Evolutionary conservation across 1,140 invertebrate genomes (phyloP), one percentile per base, ranked within the genome.

Genomic region (Anoplophora glabripennis): DNA sequence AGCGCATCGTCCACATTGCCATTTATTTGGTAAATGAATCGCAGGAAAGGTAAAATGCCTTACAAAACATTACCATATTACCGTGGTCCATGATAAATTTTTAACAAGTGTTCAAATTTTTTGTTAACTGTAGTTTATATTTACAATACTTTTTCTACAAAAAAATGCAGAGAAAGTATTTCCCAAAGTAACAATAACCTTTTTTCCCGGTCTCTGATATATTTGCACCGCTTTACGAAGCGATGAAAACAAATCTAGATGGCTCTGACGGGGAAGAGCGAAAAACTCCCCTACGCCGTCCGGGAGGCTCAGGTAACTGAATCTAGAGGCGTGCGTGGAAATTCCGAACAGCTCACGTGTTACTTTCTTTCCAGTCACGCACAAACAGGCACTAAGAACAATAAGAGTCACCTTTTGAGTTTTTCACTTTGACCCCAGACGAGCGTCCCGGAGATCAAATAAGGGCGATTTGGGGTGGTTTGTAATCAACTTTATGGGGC

Each of bases 331-430:
- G 57, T 59, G 57, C 35, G n/a, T 2, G 12, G 57, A 52, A 53
- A n/a, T 45, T 14, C 35, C 53, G 42, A 59, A 28, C 45, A 52
- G 8, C 46, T 17, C n/a, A 35, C 15, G 34, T 14, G 12, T 15
- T 17, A 12, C 17, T n/a, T 28, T 53, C 45, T 59, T 59, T 59
- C 57, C 38, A 46, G 49, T 59, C 57, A 59, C 57, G 57, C 57
- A 53, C 48, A 49, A 59, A 59, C 51, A 59, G 57, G 51, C 57
- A 15, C 49, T 53, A 59, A 52, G 57, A 53, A 53, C 49, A 59
- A 59, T 59, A 59, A 59, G 57, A 53, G 41, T 52, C 49, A 59
- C 57, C 57, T 59, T 57, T 59, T 53, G 28, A 44, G 12, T 52
- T 36, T 12, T 47, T 40, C 34, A 49, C 48, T 59, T 59, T 59